Evolutionary conservation across 1,140 invertebrate genomes (phyloP).

Genomic region (Caenorhabditis remanei): DNA sequence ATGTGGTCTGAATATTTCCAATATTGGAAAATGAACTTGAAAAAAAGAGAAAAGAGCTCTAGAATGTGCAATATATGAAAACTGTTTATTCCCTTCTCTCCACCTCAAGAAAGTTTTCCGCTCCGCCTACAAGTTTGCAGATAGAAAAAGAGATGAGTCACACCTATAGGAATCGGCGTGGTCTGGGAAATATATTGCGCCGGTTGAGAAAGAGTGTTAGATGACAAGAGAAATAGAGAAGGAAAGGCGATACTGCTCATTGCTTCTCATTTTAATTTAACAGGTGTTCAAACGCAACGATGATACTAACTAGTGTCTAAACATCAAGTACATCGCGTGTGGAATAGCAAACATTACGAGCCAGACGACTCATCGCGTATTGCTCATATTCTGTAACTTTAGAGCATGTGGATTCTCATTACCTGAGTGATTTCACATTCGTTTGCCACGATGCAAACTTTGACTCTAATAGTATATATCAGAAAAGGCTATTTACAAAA

Average conservation of each 20-base stretch:
- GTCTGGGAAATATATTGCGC: not conserved
- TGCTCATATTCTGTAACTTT: not conserved
- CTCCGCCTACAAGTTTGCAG: slow-evolving; percentile 10
- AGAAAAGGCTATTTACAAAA: no score
- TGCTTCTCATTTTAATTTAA: slow-evolving; percentile 34
- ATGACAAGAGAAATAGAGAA: slow-evolving; percentile 5
- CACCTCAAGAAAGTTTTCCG: not conserved
- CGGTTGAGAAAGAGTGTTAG: not conserved
- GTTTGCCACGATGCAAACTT: no score
- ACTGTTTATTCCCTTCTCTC: not conserved
- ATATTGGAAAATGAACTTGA: not conserved
- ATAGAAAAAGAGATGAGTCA: slow-evolving; percentile 16
- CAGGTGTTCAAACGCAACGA: slow-evolving; percentile 37
- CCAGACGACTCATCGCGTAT: not conserved
- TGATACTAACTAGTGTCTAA: slow-evolving; percentile 46
- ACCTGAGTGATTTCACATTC: no score
- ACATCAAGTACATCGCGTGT: slow-evolving; percentile 39
- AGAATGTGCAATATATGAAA: slow-evolving; percentile 15
- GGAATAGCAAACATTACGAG: not conserved
- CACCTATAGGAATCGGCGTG: not conserved
- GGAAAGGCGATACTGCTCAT: not conserved
- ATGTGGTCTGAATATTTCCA: not conserved
- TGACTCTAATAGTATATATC: no score
- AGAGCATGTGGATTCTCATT: no score
- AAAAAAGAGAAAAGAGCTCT: not conserved